Percentiles rank a stretch among this genome's conserved stretches.
These are phyloP conservation scores for Platorchestia sp. DNA, from an alignment of 1,140 invertebrate genomes.

Conservation along the genomic window DNA sequence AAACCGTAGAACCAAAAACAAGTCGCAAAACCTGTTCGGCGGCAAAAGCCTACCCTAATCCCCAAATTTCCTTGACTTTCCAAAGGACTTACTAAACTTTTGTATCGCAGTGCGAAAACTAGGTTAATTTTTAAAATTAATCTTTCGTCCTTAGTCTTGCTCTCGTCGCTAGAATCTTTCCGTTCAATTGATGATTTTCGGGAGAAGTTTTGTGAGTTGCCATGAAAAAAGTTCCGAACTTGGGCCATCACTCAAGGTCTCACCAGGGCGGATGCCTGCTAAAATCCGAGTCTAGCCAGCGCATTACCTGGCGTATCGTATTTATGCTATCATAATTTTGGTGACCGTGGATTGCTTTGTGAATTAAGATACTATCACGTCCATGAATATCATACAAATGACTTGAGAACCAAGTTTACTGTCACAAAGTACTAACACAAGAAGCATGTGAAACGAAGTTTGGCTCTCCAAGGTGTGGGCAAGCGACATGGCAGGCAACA, in stretches of 20 bases:
- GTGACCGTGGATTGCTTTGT: background rate
- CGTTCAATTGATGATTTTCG: background rate
- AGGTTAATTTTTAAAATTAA: background rate
- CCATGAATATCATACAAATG: background rate
- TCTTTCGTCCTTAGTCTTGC: background rate
- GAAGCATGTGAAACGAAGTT: background rate
- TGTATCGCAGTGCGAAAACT: background rate
- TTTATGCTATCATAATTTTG: background rate
- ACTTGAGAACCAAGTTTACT: background rate
- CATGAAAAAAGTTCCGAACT: background rate
- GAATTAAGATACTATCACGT: background rate
- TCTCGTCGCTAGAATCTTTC: background rate
- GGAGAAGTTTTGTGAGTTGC: background rate
- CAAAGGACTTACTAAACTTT: background rate
- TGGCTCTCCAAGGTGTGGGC: background rate
- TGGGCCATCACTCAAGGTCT: background rate
- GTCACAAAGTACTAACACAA: background rate
- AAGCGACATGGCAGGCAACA: background rate
- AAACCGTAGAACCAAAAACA: background rate
- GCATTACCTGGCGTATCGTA: background rate
- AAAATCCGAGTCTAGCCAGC: background rate
- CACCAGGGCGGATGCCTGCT: background rate
- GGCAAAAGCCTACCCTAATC: background rate
- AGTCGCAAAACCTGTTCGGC: background rate
- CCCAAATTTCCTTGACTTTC: background rate